phyloP scores from a whole-genome alignment of 2,113 vertebrate species.

The Planiliza haematocheilus region DNA sequence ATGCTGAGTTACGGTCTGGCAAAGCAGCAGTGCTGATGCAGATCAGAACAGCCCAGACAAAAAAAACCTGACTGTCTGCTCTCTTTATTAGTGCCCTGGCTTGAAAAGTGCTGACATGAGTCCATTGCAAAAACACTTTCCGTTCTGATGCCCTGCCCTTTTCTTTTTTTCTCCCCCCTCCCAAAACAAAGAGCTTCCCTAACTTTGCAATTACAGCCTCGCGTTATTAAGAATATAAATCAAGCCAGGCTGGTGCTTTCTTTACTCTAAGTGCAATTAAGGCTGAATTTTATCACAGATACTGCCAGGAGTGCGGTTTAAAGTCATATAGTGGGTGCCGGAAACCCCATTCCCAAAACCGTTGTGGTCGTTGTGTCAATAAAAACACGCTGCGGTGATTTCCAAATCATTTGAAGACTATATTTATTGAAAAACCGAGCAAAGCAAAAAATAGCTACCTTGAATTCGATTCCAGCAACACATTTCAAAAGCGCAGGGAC shows the following conservation, averaged over 20 bases:
- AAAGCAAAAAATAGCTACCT: too few relatives aligned
- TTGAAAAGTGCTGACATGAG: constrained; percentile 52
- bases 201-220: constrained; percentile 19
- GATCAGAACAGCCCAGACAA: background rate
- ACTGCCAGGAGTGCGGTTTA: background rate
- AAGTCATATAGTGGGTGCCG: background rate
- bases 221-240: constrained; percentile 38
- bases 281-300: constrained; percentile 1
- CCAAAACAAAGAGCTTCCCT: constrained; percentile 35
- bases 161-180: constrained; percentile 6
- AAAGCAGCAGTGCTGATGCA: constrained; percentile 33
- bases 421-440: too few relatives aligned
- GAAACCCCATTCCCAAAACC: too few relatives aligned
- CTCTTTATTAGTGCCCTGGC: constrained; percentile 53
- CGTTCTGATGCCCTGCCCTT: constrained; percentile 32
- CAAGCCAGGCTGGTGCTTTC: constrained; percentile 22
- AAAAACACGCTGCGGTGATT: too few relatives aligned
- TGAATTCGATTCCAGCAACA: too few relatives aligned
- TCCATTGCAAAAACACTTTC: constrained; percentile 41
- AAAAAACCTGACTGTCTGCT: constrained; percentile 43
- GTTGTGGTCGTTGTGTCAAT: too few relatives aligned
- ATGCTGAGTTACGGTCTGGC: constrained; percentile 39
- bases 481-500: too few relatives aligned
- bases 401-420: too few relatives aligned
- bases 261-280: constrained; percentile 23